Evolutionary conservation across 2,797 vertebrate species (phyloP).

Genomic region (Ctenopoma kingsleyae): DNA sequence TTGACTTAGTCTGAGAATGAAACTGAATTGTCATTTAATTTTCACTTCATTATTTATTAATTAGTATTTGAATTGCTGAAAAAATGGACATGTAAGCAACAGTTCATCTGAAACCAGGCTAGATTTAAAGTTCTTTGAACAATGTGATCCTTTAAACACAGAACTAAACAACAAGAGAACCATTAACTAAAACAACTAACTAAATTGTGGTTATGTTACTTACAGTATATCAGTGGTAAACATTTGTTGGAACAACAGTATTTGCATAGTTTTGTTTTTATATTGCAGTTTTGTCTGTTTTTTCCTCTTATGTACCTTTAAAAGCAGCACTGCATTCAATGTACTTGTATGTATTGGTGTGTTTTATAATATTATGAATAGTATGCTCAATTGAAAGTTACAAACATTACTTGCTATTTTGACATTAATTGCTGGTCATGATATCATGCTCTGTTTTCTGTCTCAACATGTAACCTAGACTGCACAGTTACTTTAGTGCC

Average conservation of each 20-base stretch:
- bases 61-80: constrained; percentile 1
- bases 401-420: constrained; percentile 8
- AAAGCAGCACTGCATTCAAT: constrained; percentile 4
- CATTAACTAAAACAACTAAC: neutral
- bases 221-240: constrained; percentile 9
- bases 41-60: constrained; percentile 25
- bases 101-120: constrained; percentile 5
- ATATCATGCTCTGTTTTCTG: neutral
- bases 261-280: constrained; percentile 44
- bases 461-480: constrained; percentile 3
- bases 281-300: neutral
- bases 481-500: neutral
- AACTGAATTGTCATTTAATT: constrained; percentile 1
- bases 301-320: neutral
- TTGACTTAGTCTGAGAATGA: constrained; percentile 10
- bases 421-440: neutral
- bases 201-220: neutral
- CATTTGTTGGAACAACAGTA: constrained; percentile 51
- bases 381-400: neutral
- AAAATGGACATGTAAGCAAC: neutral
- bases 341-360: neutral
- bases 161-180: neutral
- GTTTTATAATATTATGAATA: constrained; percentile 2
- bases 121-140: constrained; percentile 25
- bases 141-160: constrained; percentile 18